Evolutionary conservation across 2,797 vertebrate species (phyloP).

Genomic region (Coranthus polyacanthus): DNA sequence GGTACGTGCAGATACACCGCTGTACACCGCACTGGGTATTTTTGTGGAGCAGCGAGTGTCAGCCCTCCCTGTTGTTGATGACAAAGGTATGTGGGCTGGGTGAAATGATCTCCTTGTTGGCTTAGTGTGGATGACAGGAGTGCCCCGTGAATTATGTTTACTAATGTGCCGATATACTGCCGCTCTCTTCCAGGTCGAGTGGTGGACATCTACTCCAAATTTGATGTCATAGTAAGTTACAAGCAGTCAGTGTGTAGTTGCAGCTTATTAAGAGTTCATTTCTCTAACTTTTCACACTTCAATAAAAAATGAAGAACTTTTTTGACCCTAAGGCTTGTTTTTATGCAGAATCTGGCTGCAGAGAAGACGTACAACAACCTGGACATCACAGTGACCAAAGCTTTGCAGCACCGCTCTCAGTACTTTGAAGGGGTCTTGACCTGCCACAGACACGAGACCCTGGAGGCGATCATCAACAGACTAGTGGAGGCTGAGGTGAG

Average conservation of each 20-base stretch:
- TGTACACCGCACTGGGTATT: slow-evolving; percentile 96
- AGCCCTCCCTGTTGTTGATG: slow-evolving; percentile 94
- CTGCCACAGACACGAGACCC: slow-evolving; percentile 91
- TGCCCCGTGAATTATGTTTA: slow-evolving; percentile 6
- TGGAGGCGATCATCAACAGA: slow-evolving; percentile 95
- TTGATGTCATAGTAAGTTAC: slow-evolving; percentile 98
- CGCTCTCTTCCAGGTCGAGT: slow-evolving; percentile 88
- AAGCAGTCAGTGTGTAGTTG: background rate
- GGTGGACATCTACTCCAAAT: slow-evolving; percentile 99
- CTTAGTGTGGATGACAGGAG: no score
- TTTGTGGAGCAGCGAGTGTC: slow-evolving; percentile 98
- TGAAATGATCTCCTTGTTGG: slow-evolving; percentile 16
- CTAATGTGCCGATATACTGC: slow-evolving; percentile 15
- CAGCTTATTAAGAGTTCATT: no score
- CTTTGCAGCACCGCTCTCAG: slow-evolving; percentile 95
- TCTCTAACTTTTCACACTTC: background rate
- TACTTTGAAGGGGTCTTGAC: slow-evolving; percentile 98
- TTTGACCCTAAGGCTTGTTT: slow-evolving; percentile 1
- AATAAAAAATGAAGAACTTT: background rate
- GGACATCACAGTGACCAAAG: slow-evolving; percentile 97
- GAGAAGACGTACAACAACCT: slow-evolving; percentile 99
- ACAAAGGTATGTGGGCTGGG: slow-evolving; percentile 87
- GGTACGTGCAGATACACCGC: slow-evolving; percentile 92
- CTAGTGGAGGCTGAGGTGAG: slow-evolving; percentile 96
- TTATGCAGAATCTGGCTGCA: slow-evolving; percentile 92